These are phyloP conservation scores for Brachionus koreanus DNA, from an alignment of 1,140 invertebrate genomes.

Conservation along the genomic window DNA sequence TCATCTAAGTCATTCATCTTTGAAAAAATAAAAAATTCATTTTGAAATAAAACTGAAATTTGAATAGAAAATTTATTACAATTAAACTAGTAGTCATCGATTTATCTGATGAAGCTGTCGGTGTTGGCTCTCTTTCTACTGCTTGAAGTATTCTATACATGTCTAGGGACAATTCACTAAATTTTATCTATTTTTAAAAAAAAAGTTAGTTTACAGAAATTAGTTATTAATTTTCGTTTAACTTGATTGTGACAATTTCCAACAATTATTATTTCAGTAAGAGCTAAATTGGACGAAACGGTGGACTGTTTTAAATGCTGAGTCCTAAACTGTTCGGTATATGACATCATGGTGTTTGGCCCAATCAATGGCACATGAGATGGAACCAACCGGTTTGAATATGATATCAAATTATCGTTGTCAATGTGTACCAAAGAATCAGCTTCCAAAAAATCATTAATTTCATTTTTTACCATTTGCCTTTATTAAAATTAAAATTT, in stretches of 20 bases:
- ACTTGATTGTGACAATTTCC: constrained; percentile 84
- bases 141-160: constrained; percentile 97
- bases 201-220: constrained; percentile 51
- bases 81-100: constrained; percentile 11
- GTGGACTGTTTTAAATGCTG: background rate
- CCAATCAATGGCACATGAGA: constrained; percentile 29
- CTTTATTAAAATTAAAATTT: background rate
- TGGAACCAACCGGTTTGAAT: constrained; percentile 63
- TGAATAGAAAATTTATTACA: background rate
- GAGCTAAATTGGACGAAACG: constrained; percentile 45
- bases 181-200: constrained; percentile 68
- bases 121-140: constrained; percentile 81
- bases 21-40: background rate
- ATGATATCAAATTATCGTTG: constrained; percentile 80
- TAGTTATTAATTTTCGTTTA: constrained; percentile 47
- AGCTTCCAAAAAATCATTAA: constrained; percentile 81
- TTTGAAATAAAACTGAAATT: background rate
- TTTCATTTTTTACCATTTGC: constrained; percentile 79
- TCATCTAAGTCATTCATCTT: background rate
- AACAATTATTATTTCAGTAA: constrained; percentile 90
- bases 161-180: constrained; percentile 92
- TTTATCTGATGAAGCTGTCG: constrained; percentile 62
- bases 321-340: background rate
- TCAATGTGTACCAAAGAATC: constrained; percentile 64
- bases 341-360: background rate